Evolutionary conservation across 2,113 vertebrate species (phyloP).

Genomic region (Scomber colias): DNA sequence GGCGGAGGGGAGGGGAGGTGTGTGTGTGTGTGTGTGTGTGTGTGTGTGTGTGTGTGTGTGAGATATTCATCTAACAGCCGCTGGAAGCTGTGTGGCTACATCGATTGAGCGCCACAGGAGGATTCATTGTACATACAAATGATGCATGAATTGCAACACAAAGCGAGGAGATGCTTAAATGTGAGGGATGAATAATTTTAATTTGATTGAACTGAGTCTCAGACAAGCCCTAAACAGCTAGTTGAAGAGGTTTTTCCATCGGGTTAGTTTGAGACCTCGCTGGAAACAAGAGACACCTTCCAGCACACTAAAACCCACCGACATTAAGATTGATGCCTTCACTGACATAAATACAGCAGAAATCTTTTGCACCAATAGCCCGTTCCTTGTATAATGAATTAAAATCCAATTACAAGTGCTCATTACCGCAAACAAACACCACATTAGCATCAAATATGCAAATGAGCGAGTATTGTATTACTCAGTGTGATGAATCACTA

Average conservation of each 20-base stretch:
- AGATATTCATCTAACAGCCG: conserved; percentile 46
- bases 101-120: conserved; percentile 44
- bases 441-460: conserved; percentile 72
- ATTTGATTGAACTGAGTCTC: conserved; percentile 59
- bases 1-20: neutral
- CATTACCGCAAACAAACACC: conserved; percentile 73
- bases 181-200: conserved; percentile 51
- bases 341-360: conserved; percentile 22
- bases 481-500: conserved; percentile 60
- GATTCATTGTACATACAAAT: conserved; percentile 58
- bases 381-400: conserved; percentile 61
- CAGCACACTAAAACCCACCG: neutral
- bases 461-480: conserved; percentile 53
- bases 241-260: conserved; percentile 38
- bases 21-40: too few relatives aligned
- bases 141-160: conserved; percentile 37
- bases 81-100: conserved; percentile 50
- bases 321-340: conserved; percentile 45
- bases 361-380: conserved; percentile 17
- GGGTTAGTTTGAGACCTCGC: conserved; percentile 25
- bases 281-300: conserved; percentile 46
- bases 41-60: neutral
- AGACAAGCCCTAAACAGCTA: conserved; percentile 39
- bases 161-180: conserved; percentile 40
- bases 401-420: conserved; percentile 72